Conservation (phyloP, 2,888 invertebrate genomes). For the Macaria liturata region DNA sequence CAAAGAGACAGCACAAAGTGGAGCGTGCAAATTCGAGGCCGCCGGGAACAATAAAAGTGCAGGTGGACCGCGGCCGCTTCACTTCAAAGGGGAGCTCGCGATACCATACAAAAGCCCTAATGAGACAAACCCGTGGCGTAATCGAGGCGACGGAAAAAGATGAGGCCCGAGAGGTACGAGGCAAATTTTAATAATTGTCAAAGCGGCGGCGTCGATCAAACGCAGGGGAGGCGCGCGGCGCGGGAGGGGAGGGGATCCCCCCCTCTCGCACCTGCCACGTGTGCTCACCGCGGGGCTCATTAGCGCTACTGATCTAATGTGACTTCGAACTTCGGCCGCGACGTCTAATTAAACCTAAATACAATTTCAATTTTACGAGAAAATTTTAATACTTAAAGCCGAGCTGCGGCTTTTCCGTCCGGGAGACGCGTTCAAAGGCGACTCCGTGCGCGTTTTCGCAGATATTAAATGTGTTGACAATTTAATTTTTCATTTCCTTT, state of each 20-base stretch:
- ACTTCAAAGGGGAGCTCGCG: conserved; percentile 78
- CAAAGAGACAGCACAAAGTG: conserved; percentile 76
- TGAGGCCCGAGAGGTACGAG: conserved; percentile 82
- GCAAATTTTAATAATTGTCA: conserved; percentile 85
- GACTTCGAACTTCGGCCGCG: conserved; percentile 73
- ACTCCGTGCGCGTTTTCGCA: conserved; percentile 81
- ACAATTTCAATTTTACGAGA: conserved; percentile 80
- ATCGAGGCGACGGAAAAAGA: conserved; percentile 83
- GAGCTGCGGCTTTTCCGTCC: conserved; percentile 71
- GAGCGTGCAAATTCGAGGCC: conserved; percentile 78
- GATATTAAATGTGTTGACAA: conserved; percentile 84
- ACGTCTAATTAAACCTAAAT: conserved; percentile 80
- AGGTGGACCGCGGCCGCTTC: conserved; percentile 73
- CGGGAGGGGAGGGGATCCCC: conserved; percentile 19
- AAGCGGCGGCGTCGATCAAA: conserved; percentile 84
- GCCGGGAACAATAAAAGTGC: conserved; percentile 79
- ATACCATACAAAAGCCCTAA: conserved; percentile 83
- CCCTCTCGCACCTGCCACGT: conserved; percentile 68
- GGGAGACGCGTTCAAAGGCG: conserved; percentile 78
- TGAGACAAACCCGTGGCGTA: conserved; percentile 83
- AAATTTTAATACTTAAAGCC: conserved; percentile 79
- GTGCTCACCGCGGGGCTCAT: conserved; percentile 79
- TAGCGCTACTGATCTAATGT: conserved; percentile 80
- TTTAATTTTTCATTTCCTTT: conserved; percentile 84
- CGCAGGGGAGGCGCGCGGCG: conserved; percentile 54